Conservation (phyloP, 2,113 vertebrate genomes). For the Chrysemys picta region DNA sequence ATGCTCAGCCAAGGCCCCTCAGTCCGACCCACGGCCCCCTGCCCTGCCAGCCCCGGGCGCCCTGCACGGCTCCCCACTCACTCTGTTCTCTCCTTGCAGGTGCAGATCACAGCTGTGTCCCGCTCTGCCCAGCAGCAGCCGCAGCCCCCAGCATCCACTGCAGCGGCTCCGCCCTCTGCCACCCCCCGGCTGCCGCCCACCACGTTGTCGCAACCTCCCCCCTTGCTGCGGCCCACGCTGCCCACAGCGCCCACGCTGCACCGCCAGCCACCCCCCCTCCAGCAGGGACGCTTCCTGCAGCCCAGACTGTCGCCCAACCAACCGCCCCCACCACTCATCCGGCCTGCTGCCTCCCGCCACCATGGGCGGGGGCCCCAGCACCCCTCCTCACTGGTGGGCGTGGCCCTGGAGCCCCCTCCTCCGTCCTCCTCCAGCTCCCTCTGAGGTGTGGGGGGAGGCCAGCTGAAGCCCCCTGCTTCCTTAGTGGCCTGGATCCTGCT, state of each 20-base stretch:
- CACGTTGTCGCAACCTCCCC: constrained; percentile 88
- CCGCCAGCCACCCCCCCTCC: constrained; percentile 89
- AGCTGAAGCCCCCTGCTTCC: background rate
- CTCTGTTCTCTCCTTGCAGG: background rate
- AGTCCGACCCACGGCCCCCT: rapidly evolving
- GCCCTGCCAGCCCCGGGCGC: no score
- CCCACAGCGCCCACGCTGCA: constrained; percentile 87
- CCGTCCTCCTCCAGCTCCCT: constrained; percentile 39
- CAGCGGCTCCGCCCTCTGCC: constrained; percentile 18
- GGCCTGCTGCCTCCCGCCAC: constrained; percentile 77
- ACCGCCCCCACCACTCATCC: constrained; percentile 89
- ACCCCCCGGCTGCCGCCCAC: constrained; percentile 69
- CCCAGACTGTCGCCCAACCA: constrained; percentile 81
- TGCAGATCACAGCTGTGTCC: constrained; percentile 48
- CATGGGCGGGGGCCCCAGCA: constrained; percentile 72
- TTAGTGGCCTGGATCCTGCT: background rate
- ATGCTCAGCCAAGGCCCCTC: background rate
- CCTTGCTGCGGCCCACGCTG: constrained; percentile 85
- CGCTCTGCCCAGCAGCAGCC: constrained; percentile 35
- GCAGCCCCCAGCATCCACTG: constrained; percentile 59
- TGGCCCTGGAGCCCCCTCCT: constrained; percentile 83
- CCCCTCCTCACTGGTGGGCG: constrained; percentile 84
- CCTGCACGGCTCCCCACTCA: background rate
- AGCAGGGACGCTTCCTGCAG: constrained; percentile 88
- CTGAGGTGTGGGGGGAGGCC: constrained; percentile 26